Base-by-base conservation (phyloP, 92 coral and sea anemone species). In the Epizoanthus illoricatus region DNA sequence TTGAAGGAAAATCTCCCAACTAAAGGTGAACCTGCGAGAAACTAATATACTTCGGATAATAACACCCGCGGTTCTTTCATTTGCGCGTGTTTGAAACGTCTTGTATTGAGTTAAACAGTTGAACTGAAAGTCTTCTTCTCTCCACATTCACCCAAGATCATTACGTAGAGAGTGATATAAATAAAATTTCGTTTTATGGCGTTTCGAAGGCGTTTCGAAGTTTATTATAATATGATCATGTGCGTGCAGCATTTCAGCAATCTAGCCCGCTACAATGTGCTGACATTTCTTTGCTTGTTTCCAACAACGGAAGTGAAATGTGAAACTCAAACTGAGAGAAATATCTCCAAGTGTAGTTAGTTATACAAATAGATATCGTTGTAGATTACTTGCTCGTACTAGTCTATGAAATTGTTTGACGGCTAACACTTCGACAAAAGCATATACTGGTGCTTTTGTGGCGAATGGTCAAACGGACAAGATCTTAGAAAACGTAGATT, bases 251-350 rank as follows among this genome's bases (percentile, higher is more conserved):
- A 49, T 49, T 49, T 8, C 9, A 0, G 13, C 56, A 7, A 8
- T 49, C 56, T 49, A 49, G 11, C 56, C 56, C 9, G 15, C 56
- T 8, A 49, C 56, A 49, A 13, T 49, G 56, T 49, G 56, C 15
- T 49, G 56, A 49, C 56, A 49, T 49, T 13, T 49, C 56, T 49
- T n/a, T 7, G 19, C 17, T 78, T 4, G 40, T 3, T 42, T 78
- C 20, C 71, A 43, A 62, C 47, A 76, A 63, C 71, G 57, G 82
- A 64, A 59, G 43, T 63, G 15, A 63, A 49, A 78, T 76, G 21
- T 24, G 64, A 71, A 71, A 19, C 59, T 19, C 24, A 40, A 7
- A 24, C 60, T 7, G 21, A n/a, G 52, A 19, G 56, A 2, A 49
- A 49, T 49, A 49, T 49, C 11, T 49, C 56, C 13, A 49, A 49